Evolutionary conservation across 2,113 vertebrate species (phyloP), one percentile per base, ranked within the genome.

Genomic region (Alces alces): DNA sequence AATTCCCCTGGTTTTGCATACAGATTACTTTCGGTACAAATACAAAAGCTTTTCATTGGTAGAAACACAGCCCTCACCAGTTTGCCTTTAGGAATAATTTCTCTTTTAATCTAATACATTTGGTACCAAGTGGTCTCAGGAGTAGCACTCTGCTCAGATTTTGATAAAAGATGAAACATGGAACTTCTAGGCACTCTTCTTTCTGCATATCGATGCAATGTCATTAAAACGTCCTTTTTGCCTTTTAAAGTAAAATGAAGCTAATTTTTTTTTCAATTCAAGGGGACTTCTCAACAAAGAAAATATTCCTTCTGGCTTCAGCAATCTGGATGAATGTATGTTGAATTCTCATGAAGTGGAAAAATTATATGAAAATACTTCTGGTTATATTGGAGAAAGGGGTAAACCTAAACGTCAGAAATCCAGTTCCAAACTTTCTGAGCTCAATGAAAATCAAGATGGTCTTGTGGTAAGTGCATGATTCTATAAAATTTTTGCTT

Each of bases 221-320:
- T 97, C 90, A 70, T 94, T 73, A 92, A 89, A 95, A 86, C 43
- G 4, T 80, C 57, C 36, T n/a, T 92, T 91, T 92, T 58, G 55
- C 13, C 39, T 91, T 88, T 84, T 86, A 94, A 97, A 96, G 90
- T 88, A 92, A 96, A 95, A 96, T 83, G 87, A 90, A 88, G 28
- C 3, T 27, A 7, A 7, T 30, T 70, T 64, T 92, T 83, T 84
- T 89, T 97, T 95, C 6, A 85, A 76, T 95, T 97, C 47, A 83
- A 98, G 99, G 98, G 98, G 99, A 91, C 98, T 99, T 96, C 82
- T 99, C 98, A 99, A 99, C 98, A 99, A 99, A 98, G 99, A 99
- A 98, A 99, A 99, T 98, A 99, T 99, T 98, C 99, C 99, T 2
- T 99, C 99, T 89, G 98, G 97, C 85, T 97, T 98, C 54, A 95